A percentile compares a stretch with the other conserved stretches of the same genome.
These are phyloP conservation scores for Karalla daura DNA, from an alignment of 2,797 vertebrate species.

Conservation along the genomic window DNA sequence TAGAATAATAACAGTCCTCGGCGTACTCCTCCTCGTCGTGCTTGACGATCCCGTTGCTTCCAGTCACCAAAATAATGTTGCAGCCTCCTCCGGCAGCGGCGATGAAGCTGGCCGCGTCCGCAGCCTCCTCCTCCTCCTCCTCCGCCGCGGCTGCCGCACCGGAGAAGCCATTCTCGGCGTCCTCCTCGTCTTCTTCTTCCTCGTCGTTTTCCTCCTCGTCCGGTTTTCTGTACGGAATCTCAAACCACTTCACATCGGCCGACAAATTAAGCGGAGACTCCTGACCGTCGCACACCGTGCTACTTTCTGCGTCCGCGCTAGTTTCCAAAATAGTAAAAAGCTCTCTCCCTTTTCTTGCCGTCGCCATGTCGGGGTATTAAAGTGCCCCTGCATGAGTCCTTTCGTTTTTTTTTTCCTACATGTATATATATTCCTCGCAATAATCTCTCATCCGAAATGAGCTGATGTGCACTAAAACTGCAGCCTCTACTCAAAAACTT, in stretches of 20 bases:
- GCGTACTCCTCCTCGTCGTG: conserved; percentile 86
- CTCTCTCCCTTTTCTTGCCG: conserved; percentile 89
- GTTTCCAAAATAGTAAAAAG: conserved; percentile 92
- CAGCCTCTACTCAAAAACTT: conserved; percentile 74
- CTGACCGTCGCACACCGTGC: conserved; percentile 80
- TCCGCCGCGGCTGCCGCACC: conserved; percentile 68
- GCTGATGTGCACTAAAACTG: conserved; percentile 75
- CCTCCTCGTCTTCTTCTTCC: conserved; percentile 70
- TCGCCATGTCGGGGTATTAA: conserved; percentile 90
- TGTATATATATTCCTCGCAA: conserved; percentile 76
- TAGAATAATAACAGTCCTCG: conserved; percentile 85
- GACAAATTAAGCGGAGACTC: conserved; percentile 85
- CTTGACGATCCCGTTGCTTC: conserved; percentile 84
- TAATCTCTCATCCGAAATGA: conserved; percentile 77
- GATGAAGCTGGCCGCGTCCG: conserved; percentile 83
- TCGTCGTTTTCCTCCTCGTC: conserved; percentile 84
- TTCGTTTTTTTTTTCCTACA: conserved; percentile 77
- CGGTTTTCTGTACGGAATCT: conserved; percentile 86
- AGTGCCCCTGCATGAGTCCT: conserved; percentile 90
- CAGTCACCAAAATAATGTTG: conserved; percentile 87
- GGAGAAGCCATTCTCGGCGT: conserved; percentile 73
- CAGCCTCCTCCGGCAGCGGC: conserved; percentile 84
- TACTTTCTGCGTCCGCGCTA: conserved; percentile 87
- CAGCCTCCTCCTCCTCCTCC: too few relatives aligned
- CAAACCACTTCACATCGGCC: conserved; percentile 89